Evolutionary conservation across 2,888 invertebrate genomes (phyloP), one percentile per base, ranked within the genome.

Genomic region (Lasioglossum pauxillum): DNA sequence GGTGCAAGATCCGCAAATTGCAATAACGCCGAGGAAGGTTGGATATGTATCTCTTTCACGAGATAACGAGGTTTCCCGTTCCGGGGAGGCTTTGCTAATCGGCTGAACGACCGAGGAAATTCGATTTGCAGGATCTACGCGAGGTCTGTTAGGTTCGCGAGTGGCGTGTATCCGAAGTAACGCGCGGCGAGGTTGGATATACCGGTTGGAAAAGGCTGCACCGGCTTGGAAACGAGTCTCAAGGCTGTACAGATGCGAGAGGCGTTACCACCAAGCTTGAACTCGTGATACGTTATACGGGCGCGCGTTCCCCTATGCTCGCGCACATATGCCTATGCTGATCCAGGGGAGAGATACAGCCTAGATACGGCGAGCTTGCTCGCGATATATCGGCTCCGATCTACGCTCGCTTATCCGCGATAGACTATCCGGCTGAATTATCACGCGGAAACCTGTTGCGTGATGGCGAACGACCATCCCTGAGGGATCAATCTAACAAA

Each of bases 171-270:
- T 69, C 38, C 69, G 23, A 38, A 38, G 23, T 71, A 71, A 71
- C 71, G 27, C 35, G 16, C 41, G 12, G 38, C 38, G 38, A 38
- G 69, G 23, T 38, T 38, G 23, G 8, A 38, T 35, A 69, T 69
- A 69, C 69, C 69, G 31, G 31, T 73, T 57, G 78, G 78, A 16
- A 74, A 72, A 44, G 72, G 75, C 60, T 76, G 72, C 46, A 53
- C 75, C 60, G 75, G 41, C n/a, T 60, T 64, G 71, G 35, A 64
- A 75, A 72, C 75, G 71, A 44, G 78, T 83, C 80, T 83, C 87
- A 86, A 80, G 86, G 86, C 82, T 83, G 80, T 53, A 19, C 49
- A 60, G 82, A 85, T 60, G 73, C 77, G 44, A 75, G 75, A 82
- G 78, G 78, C 78, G 86, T 82, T 82, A 82, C 82, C 85, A 57